Evolutionary conservation across 2,797 vertebrate genomes (phyloP).

Genomic region (Ctenosaura bakeri): DNA sequence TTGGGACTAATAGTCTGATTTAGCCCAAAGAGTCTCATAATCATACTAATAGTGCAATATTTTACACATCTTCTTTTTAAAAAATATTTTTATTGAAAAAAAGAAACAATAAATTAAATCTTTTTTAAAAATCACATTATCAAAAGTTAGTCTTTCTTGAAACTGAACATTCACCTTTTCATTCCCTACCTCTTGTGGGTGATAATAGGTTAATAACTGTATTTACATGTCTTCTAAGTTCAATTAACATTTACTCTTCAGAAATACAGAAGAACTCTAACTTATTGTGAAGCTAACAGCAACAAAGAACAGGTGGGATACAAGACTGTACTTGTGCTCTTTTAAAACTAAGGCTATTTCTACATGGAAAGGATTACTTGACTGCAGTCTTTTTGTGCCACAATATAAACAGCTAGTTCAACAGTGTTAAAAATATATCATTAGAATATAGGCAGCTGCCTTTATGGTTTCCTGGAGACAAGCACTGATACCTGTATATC

Average conservation of each 20-base stretch:
- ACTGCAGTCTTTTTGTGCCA: background rate
- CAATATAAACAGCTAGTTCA: too few species aligned
- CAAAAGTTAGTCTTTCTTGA: too few species aligned
- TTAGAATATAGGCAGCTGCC: background rate
- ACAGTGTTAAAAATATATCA: background rate
- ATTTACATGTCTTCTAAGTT: background rate
- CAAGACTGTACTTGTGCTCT: background rate
- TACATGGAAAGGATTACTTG: background rate
- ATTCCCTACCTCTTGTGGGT: too few species aligned
- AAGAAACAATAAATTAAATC: too few species aligned
- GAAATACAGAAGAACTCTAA: background rate
- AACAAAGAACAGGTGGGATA: background rate
- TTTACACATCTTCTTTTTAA: background rate
- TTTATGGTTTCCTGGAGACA: accelerated
- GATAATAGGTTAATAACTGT: too few species aligned
- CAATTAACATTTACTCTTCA: background rate
- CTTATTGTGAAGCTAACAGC: background rate
- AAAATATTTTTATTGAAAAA: too few species aligned
- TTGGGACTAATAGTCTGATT: too few species aligned
- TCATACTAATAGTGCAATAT: background rate
- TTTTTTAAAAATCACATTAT: too few species aligned
- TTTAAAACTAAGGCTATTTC: background rate
- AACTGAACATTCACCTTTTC: too few species aligned
- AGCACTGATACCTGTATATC: conserved; percentile 84
- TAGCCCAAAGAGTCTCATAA: too few species aligned